Base-by-base conservation (phyloP, 1,140 invertebrate species). In the Hypsibius dujardini region DNA sequence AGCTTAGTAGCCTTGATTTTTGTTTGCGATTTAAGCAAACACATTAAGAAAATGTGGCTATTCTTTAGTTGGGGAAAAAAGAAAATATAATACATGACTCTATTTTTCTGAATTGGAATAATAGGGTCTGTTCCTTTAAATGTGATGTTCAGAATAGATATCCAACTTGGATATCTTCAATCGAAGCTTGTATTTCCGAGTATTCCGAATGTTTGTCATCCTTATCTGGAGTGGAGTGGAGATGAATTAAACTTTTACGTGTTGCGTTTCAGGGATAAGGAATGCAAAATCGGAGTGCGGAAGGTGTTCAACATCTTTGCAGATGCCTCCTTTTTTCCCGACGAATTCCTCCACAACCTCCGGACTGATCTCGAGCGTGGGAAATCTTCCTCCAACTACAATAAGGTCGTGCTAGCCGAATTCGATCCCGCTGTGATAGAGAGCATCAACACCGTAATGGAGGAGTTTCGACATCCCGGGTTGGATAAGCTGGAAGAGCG, bases 261-360 rank as follows among this genome's bases (percentile, higher is more conserved):
- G 28, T 56, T n/a, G 7, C 50, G 7, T 56, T 56, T 56, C 50
- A 56, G 50, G 50, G 50, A 56, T 56, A 56, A 56, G n/a, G 50
- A 56, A 56, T 56, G 50, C n/a, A 56, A 56, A n/a, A 56, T 12
- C 50, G 50, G 50, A 56, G 50, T 56, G n/a, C 50, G 50, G 50
- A 56, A 56, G n/a, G 50, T 56, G n/a, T n/a, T 56, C 50, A 56
- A 56, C 50, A 56, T 56, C n/a, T 56, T 56, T 56, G 50, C 50
- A 7, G 50, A 56, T n/a, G 50, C 50, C 50, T 56, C 50, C 7
- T 56, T 56, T n/a, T 56, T 56, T 56, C 50, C 50, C 50, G 50
- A 56, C 7, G 50, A 56, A n/a, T 56, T 56, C 50, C 7, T 56
- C 50, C 7, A 56, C 7, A 56, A 56, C n/a, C n/a, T 56, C 7